These are phyloP conservation scores for Ptiloglossa arizonensis DNA, from an alignment of 1,140 invertebrate species.

Conservation along the genomic window DNA sequence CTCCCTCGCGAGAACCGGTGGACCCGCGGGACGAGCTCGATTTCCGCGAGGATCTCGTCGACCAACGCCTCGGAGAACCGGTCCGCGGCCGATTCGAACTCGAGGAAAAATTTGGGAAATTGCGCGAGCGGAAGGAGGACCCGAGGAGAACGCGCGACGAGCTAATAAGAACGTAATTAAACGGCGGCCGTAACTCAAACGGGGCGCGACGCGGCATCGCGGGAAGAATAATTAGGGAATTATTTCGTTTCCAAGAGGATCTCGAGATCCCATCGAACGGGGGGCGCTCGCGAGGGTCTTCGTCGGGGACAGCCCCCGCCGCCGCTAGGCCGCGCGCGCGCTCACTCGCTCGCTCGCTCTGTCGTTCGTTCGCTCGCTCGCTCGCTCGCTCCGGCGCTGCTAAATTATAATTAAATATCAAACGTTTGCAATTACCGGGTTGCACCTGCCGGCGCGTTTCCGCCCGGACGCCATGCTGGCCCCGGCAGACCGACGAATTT, in stretches of 20 bases:
- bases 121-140: not conserved
- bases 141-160: not conserved
- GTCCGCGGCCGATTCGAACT: too few species aligned
- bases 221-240: slow-evolving; percentile 76
- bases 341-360: too few species aligned
- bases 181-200: slow-evolving; percentile 68
- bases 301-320: slow-evolving; percentile 42
- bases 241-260: slow-evolving; percentile 72
- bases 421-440: slow-evolving; percentile 76
- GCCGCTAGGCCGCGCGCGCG: too few species aligned
- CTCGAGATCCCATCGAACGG: slow-evolving; percentile 67
- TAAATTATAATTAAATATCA: slow-evolving; percentile 80
- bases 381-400: slow-evolving; percentile 44
- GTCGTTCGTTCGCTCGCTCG: too few species aligned
- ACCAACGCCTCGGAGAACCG: too few species aligned
- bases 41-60: too few species aligned
- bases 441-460: slow-evolving; percentile 70
- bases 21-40: not conserved
- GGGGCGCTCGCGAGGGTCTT: slow-evolving; percentile 22
- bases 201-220: slow-evolving; percentile 17
- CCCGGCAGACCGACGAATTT: slow-evolving; percentile 52
- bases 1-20: not conserved
- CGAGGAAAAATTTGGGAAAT: not conserved
- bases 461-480: slow-evolving; percentile 18
- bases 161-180: slow-evolving; percentile 77